Conservation (phyloP, 2,797 vertebrate species). For the Bradypodion ventrale region DNA sequence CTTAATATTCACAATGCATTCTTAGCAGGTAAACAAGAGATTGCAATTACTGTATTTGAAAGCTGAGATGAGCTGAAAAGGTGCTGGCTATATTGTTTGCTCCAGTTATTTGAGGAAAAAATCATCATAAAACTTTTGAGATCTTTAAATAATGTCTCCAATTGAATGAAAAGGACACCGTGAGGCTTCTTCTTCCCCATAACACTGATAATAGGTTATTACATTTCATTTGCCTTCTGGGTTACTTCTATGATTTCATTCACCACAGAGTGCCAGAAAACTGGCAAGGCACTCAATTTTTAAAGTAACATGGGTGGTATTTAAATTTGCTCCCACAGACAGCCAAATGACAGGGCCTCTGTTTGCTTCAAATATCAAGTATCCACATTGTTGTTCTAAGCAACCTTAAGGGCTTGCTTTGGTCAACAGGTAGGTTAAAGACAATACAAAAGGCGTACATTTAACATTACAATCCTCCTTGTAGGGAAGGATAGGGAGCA, state of each 20-base stretch:
- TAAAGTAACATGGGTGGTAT: constrained; percentile 2
- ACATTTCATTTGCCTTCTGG: too few relatives aligned
- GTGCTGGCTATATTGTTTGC: background rate
- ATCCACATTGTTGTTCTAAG: constrained; percentile 6
- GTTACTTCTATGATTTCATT: background rate
- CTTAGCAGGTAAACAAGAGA: constrained; percentile 6
- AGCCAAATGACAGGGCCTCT: background rate
- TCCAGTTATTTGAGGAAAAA: background rate
- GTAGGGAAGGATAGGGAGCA: too few relatives aligned
- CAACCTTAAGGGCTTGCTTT: background rate
- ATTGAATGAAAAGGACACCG: background rate
- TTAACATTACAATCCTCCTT: background rate
- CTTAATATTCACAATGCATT: background rate
- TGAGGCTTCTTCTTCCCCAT: background rate
- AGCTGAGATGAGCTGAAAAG: background rate
- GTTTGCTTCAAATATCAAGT: background rate
- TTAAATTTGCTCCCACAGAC: background rate
- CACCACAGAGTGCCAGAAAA: background rate
- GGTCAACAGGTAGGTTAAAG: constrained; percentile 1
- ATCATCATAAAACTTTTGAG: background rate
- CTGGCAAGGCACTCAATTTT: background rate
- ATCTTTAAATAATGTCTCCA: background rate
- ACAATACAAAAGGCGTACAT: background rate
- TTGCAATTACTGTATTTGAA: background rate
- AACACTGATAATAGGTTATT: background rate